Evolutionary conservation across 1,140 invertebrate genomes (phyloP), one percentile per base, ranked within the genome.

Genomic region (Coenobita brevimanus): DNA sequence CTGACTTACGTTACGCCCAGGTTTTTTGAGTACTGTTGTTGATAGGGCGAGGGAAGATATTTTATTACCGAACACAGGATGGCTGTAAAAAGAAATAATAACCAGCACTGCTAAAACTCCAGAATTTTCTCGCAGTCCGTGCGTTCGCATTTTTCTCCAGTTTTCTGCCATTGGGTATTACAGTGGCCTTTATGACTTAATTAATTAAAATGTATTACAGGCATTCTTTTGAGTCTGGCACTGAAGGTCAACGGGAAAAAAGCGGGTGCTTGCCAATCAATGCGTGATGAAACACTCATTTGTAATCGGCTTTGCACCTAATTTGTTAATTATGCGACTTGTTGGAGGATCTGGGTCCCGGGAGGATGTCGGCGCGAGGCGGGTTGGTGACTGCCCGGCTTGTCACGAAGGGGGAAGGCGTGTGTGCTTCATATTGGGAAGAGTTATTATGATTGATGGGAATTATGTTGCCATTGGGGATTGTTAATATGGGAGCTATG

Each of bases 281-380:
- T 71, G 38, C 24, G 80, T 67, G 62, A 82, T 69, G 64, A 82
- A 82, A 67, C 64, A 71, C 80, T 82, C 64, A 71, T 82, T 50
- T 71, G 62, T 82, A 82, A 82, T 82, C 80, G 43, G 80, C 43
- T 71, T 82, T 69, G 62, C 38, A 71, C 62, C 64, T 82, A 82
- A 82, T 82, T 82, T 82, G 80, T 82, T 82, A 82, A 82, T 81
- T 81, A 82, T 50, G 80, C 21, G 64, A 50, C 80, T 67, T 82
- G 60, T 27, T 69, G 79, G 79, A 54, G 2, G 33, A 38, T 38
- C 41, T 46, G 38, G 36, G 41, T n/a, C 27, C n/a, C 73, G 73
- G 43, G 17, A n/a, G 78, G 30, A 13, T n/a, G 78, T n/a, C 15
- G 79, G 21, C 43, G 79, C 33, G 62, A 8, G 60, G 79, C 30